Conservation (phyloP, 2,113 vertebrate species). For the Arenaria interpres region DNA sequence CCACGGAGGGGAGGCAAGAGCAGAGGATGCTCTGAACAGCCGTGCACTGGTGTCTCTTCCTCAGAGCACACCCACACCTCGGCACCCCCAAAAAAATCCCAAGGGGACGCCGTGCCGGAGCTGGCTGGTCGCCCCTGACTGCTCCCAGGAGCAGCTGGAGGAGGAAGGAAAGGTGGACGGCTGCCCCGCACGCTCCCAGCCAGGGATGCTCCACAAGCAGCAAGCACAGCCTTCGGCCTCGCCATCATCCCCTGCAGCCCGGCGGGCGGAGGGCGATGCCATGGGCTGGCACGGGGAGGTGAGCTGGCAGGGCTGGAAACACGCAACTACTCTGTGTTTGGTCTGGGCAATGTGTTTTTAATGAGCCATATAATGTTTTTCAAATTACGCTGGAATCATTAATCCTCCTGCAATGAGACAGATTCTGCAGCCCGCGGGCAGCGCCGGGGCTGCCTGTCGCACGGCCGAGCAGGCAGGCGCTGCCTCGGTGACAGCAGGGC, state of each 20-base stretch:
- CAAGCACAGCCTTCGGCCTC: background rate
- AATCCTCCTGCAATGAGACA: conserved; percentile 65
- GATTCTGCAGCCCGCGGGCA: background rate
- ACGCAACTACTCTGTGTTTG: background rate
- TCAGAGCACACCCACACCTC: background rate
- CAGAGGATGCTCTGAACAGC: background rate
- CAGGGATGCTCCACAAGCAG: rapidly evolving
- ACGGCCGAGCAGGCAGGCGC: background rate
- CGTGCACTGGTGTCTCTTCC: rapidly evolving
- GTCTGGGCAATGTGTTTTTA: conserved; percentile 51
- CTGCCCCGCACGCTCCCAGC: rapidly evolving
- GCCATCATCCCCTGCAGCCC: background rate
- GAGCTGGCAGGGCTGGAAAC: background rate
- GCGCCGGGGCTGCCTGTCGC: background rate
- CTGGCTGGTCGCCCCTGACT: rapidly evolving
- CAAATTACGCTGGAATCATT: conserved; percentile 22
- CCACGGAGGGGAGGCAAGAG: rapidly evolving
- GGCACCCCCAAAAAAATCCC: background rate
- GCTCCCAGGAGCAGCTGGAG: background rate
- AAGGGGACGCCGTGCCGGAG: rapidly evolving
- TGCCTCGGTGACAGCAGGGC: background rate
- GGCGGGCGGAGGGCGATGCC: background rate
- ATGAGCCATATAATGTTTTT: conserved; percentile 49
- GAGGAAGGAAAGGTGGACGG: rapidly evolving
- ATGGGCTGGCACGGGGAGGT: background rate